Base-by-base conservation (phyloP, 1,140 invertebrate species). In the Catajapyx aquilonaris region DNA sequence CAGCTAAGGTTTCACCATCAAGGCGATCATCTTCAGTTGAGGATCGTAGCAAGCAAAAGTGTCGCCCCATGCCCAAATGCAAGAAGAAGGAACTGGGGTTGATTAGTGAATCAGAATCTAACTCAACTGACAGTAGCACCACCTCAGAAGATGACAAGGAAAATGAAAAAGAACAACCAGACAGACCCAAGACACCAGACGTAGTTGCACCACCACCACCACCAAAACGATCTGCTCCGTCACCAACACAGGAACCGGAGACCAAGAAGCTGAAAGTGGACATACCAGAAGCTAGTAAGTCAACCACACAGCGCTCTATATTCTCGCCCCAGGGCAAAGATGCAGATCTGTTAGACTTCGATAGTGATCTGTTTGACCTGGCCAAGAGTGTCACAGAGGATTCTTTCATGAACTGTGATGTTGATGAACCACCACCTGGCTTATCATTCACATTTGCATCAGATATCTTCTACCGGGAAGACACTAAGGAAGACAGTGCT, bases 401-500 rank as follows among this genome's bases (percentile, higher is more conserved):
- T 20, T 41, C 37, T 16, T 41, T 38, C 16, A 35, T 32, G 4
- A 38, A 31, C 17, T 20, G 34, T 10, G 25, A 25, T 5, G 34
- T 44, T 17, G 40, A 41, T 11, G 37, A 35, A 11, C 17, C 31
- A 13, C 16, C 34, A n/a, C 35, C 25, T 10, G 37, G 25, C 3
- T 39, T 28, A 13, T 28, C 23, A 28, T 28, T 28, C 23, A 9
- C 23, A 28, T 28, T 28, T 28, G 23, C 23, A 28, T 11, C 23
- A 31, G 62, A 65, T n/a, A 61, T 74, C 33, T 62, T 75, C 39
- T 72, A 76, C 43, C 75, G 76, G 48, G 75, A 79, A 47, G 76
- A 80, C 49, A 70, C 72, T n/a, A 79, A 79, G 52, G 78, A 75
- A 42, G 71, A 75, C 40, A 72, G 64, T 47, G 74, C 74, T 0